These are phyloP conservation scores for Dolomedes plantarius DNA, from an alignment of 2,888 invertebrate species.

Conservation along the genomic window DNA sequence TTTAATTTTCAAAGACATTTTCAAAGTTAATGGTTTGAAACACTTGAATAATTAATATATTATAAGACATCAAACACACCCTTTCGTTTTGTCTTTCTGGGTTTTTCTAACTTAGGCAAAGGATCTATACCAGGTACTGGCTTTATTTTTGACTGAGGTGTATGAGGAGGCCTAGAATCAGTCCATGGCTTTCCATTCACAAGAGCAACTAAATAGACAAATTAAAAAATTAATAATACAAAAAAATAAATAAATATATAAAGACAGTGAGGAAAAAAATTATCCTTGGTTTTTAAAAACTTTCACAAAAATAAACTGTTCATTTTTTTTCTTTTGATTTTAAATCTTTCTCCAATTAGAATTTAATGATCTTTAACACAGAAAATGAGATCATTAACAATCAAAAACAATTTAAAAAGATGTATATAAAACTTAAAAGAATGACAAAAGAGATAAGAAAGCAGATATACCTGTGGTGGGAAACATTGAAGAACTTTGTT, in stretches of 20 bases:
- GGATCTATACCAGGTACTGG: constrained; percentile 68
- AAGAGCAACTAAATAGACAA: constrained; percentile 35
- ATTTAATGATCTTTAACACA: too few species aligned
- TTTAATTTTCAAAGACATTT: too few species aligned
- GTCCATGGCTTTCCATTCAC: constrained; percentile 46
- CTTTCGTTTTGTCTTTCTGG: constrained; percentile 29
- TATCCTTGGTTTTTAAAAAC: too few species aligned
- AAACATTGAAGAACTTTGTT: not conserved
- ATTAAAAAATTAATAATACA: too few species aligned
- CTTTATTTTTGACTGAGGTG: constrained; percentile 28
- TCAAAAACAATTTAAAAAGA: not conserved
- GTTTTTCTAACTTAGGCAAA: constrained; percentile 20
- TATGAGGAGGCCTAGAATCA: constrained; percentile 39
- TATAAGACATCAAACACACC: not conserved
- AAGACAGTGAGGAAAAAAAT: too few species aligned
- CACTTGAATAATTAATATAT: too few species aligned
- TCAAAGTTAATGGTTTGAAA: too few species aligned
- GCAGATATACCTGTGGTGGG: not conserved
- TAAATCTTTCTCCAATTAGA: too few species aligned
- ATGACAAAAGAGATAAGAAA: not conserved
- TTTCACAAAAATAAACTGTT: too few species aligned
- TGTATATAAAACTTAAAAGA: too few species aligned
- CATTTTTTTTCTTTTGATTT: too few species aligned
- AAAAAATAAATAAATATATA: not conserved
- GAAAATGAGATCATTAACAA: too few species aligned